These are phyloP conservation scores for Neria commutata DNA, from an alignment of 2,888 invertebrate genomes.

Conservation along the genomic window DNA sequence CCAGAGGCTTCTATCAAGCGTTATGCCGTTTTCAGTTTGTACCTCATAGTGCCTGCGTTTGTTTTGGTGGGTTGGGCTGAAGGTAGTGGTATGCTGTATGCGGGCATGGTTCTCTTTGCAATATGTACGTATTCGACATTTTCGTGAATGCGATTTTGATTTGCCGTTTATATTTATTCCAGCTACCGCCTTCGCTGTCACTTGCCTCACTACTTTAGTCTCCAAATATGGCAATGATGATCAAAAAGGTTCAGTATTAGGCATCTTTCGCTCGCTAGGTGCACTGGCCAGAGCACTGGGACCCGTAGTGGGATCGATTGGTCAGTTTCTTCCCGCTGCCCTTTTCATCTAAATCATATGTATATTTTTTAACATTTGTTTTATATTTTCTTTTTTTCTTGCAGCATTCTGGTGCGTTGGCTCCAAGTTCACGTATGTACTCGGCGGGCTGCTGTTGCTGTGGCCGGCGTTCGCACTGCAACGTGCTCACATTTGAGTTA, in stretches of 20 bases:
- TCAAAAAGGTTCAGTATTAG: conserved; percentile 91
- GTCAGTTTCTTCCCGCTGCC: too few species aligned
- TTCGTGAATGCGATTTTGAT: conserved; percentile 20
- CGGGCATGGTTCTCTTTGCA: conserved; percentile 86
- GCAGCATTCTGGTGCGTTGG: conserved; percentile 92
- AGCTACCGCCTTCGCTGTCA: conserved; percentile 93
- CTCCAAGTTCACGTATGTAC: conserved; percentile 78
- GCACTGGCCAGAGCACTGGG: conserved; percentile 92
- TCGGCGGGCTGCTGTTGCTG: conserved; percentile 77
- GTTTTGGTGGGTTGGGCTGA: conserved; percentile 79
- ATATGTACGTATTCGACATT: conserved; percentile 72
- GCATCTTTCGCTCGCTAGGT: conserved; percentile 92
- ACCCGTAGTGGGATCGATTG: conserved; percentile 83
- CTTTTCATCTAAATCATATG: not conserved
- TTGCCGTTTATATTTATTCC: too few species aligned
- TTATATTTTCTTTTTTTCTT: conserved; percentile 46
- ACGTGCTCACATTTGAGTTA: conserved; percentile 41
- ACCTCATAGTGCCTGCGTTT: conserved; percentile 86
- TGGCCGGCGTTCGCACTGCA: conserved; percentile 76
- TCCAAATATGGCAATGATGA: conserved; percentile 79
- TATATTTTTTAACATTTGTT: conserved; percentile 3
- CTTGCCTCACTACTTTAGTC: conserved; percentile 92
- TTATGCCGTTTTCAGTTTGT: conserved; percentile 77
- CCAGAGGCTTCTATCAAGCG: conserved; percentile 73
- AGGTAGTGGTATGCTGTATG: conserved; percentile 70